These are phyloP conservation scores for Megalonaias nervosa DNA, from an alignment of 1,140 invertebrate species.

Conservation along the genomic window DNA sequence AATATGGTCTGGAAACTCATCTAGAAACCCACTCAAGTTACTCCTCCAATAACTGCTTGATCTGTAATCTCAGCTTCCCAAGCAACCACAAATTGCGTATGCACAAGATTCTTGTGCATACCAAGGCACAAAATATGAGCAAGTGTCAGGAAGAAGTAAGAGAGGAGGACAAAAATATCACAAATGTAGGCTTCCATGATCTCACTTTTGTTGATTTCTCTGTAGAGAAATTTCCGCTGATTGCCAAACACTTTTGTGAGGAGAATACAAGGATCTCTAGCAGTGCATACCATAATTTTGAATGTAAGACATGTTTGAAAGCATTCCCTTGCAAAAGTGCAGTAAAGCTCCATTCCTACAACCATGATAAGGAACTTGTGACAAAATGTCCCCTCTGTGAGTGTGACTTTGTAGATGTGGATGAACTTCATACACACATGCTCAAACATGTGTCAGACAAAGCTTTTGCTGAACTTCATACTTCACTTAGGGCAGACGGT, in stretches of 20 bases:
- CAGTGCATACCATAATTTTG: constrained; percentile 77
- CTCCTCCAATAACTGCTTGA: constrained; percentile 77
- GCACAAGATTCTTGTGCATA: constrained; percentile 77
- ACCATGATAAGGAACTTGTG: constrained; percentile 55
- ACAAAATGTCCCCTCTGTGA: constrained; percentile 64
- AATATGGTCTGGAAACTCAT: constrained; percentile 78
- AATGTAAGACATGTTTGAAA: constrained; percentile 80
- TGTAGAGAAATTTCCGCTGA: constrained; percentile 83
- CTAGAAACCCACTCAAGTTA: constrained; percentile 81
- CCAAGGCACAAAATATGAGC: constrained; percentile 47
- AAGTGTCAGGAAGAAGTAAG: constrained; percentile 7
- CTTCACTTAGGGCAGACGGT: constrained; percentile 20
- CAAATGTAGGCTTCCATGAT: constrained; percentile 79
- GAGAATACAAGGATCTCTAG: constrained; percentile 78
- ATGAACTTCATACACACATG: constrained; percentile 64
- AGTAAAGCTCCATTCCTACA: constrained; percentile 74
- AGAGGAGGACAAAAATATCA: constrained; percentile 27
- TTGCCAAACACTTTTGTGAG: constrained; percentile 82
- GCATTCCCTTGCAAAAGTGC: constrained; percentile 84
- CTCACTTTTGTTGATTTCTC: constrained; percentile 86
- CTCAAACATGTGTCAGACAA: constrained; percentile 63
- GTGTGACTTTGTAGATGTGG: constrained; percentile 62
- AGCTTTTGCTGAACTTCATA: constrained; percentile 52
- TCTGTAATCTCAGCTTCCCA: constrained; percentile 81
- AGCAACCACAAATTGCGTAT: constrained; percentile 81